These are phyloP conservation scores for Heliconius erato DNA, from an alignment of 2,888 invertebrate genomes.

Conservation along the genomic window DNA sequence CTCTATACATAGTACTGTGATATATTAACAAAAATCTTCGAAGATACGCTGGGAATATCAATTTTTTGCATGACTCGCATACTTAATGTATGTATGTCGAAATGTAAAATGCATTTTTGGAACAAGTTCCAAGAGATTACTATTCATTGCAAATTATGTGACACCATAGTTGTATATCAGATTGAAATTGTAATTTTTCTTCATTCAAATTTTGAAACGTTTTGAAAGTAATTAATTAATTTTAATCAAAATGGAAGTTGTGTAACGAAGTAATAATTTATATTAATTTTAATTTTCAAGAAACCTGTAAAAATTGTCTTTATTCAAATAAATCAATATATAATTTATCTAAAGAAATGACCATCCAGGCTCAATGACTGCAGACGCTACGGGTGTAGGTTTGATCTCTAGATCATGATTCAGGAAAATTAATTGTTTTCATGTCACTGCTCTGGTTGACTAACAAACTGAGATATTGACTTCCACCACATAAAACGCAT, in stretches of 20 bases:
- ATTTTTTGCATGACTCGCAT: slow-evolving; percentile 62
- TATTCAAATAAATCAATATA: no score
- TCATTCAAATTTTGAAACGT: slow-evolving; percentile 41
- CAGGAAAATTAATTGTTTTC: background rate
- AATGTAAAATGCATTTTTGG: slow-evolving; percentile 62
- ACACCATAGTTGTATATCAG: slow-evolving; percentile 40
- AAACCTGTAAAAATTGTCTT: no score
- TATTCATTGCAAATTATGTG: slow-evolving; percentile 44
- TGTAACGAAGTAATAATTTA: background rate
- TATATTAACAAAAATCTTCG: slow-evolving; percentile 77
- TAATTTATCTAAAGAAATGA: no score
- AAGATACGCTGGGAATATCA: slow-evolving; percentile 66
- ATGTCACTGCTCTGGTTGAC: background rate
- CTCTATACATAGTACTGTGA: slow-evolving; percentile 60
- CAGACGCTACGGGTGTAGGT: no score
- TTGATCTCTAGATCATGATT: no score
- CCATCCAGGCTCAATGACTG: no score
- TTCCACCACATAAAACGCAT: no score
- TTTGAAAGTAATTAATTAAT: slow-evolving; percentile 9
- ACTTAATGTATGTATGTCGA: slow-evolving; percentile 59
- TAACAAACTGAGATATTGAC: no score
- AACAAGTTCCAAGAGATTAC: slow-evolving; percentile 37
- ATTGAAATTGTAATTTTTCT: slow-evolving; percentile 49
- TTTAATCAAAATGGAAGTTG: background rate
- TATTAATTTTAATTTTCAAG: no score